A percentile compares a stretch with the other conserved stretches of the same genome.
Conservation (phyloP, 2,888 invertebrate genomes). For the Chrysina gloriosa region DNA sequence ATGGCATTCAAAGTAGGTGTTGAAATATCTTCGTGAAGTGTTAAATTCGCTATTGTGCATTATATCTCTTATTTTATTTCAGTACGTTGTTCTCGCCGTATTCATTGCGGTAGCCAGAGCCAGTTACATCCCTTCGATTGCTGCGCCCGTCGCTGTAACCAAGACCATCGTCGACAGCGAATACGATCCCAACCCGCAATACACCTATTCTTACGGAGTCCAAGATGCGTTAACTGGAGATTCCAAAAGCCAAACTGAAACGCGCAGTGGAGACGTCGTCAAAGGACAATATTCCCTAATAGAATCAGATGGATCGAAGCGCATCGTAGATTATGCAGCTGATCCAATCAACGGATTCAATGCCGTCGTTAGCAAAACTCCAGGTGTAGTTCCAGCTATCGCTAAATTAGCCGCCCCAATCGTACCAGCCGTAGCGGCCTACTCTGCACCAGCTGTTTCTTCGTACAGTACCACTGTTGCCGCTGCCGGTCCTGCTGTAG, state of each 20-base stretch:
- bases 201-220: constrained; percentile 70
- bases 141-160: constrained; percentile 46
- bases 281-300: constrained; percentile 70
- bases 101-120: constrained; percentile 40
- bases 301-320: constrained; percentile 73
- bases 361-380: constrained; percentile 69
- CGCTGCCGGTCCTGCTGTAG: constrained; percentile 27
- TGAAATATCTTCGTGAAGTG: neutral
- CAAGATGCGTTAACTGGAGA: constrained; percentile 70
- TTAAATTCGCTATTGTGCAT: neutral
- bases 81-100: constrained; percentile 41
- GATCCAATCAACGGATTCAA: constrained; percentile 69
- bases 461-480: constrained; percentile 8
- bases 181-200: constrained; percentile 66
- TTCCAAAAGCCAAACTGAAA: constrained; percentile 72
- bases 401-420: constrained; percentile 61
- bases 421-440: constrained; percentile 41
- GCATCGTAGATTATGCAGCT: constrained; percentile 73
- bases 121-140: constrained; percentile 38
- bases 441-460: constrained; percentile 25
- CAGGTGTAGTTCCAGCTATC: constrained; percentile 61
- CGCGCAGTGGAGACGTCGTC: constrained; percentile 73
- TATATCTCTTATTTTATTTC: constrained; percentile 3
- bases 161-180: constrained; percentile 54
- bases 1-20: constrained; percentile 47